Conservation (phyloP, 2,797 vertebrate species). For the Sebastes umbrosus region DNA sequence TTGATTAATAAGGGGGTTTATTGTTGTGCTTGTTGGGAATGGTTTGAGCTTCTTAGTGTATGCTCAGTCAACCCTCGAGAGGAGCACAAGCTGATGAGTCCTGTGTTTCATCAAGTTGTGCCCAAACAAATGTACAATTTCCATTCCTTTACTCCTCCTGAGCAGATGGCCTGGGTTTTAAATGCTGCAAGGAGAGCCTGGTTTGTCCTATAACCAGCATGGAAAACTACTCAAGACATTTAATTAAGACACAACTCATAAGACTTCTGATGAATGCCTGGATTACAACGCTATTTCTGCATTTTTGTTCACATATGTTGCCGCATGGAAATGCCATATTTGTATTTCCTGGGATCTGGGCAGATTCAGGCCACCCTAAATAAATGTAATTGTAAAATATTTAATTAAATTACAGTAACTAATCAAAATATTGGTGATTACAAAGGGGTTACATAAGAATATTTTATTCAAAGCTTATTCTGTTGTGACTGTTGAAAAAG, state of each 20-base stretch:
- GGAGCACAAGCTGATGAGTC: constrained; percentile 20
- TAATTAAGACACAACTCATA: neutral
- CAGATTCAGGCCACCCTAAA: constrained; percentile 11
- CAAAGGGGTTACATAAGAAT: too few relatives aligned
- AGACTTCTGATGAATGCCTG: constrained; percentile 7
- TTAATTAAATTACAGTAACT: too few relatives aligned
- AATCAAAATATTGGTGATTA: too few relatives aligned
- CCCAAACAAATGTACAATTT: constrained; percentile 53
- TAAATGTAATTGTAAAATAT: too few relatives aligned
- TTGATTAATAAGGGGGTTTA: constrained; percentile 72
- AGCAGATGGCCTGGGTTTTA: constrained; percentile 23
- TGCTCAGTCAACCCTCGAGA: constrained; percentile 30
- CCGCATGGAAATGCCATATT: constrained; percentile 2
- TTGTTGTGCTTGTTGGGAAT: constrained; percentile 51
- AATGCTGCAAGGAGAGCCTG: constrained; percentile 5
- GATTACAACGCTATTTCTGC: constrained; percentile 30
- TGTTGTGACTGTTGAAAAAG: too few relatives aligned
- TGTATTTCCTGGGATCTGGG: constrained; percentile 15
- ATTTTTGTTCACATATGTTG: constrained; percentile 33
- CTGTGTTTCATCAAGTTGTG: constrained; percentile 21
- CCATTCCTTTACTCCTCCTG: constrained; percentile 35
- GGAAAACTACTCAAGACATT: constrained; percentile 53
- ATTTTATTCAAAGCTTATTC: too few relatives aligned
- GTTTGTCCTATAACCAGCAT: constrained; percentile 20
- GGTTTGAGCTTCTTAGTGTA: constrained; percentile 39